Evolutionary conservation across 2,113 vertebrate genomes (phyloP), one percentile per base, ranked within the genome.

Genomic region (Harpagus bidentatus): DNA sequence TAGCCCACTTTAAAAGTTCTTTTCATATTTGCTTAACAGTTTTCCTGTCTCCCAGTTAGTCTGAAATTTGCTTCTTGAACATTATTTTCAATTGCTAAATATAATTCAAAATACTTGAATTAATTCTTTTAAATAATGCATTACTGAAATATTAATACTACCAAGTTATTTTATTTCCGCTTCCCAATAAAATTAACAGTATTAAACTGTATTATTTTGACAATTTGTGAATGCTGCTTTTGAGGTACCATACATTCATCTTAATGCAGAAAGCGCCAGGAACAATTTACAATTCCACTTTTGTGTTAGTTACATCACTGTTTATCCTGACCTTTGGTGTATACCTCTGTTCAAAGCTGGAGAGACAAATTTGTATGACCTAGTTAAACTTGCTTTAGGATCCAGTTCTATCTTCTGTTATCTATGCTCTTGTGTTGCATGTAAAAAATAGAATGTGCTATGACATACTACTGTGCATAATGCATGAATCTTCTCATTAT

Each of bases 191-290:
- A 72, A 48, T 29, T 6, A 67, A 28, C 7, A 42, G 9, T n/a
- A 32, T 70, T 55, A 26, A 55, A 65, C 16, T 58, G n/a, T n/a
- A 53, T 19, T 52, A 3, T 74, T 88, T 74, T 76, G 28, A 59
- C 7, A 53, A 42, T 28, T 63, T 50, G 25, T 50, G 11, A 5
- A 10, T 38, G 4, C 42, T 47, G 7, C 5, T 69, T 45, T 71
- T 0, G 0, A 61, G 45, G 34, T n/a, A 31, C 12, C 28, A 31
- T 32, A 69, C 7, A 26, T 4, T 3, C 5, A 21, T 56, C 13
- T 42, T 58, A 25, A 55, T 32, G n/a, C 21, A 23, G 21, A 31
- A 73, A 20, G 31, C 45, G 45, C 11, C 23, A n/a, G 32, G 19
- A 69, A 21, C 10, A 43, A 10, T 7, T 73, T 56, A 34, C 0